These are phyloP conservation scores for Rhagoletis zephyria DNA, from an alignment of 1,140 invertebrate genomes.

Conservation along the genomic window DNA sequence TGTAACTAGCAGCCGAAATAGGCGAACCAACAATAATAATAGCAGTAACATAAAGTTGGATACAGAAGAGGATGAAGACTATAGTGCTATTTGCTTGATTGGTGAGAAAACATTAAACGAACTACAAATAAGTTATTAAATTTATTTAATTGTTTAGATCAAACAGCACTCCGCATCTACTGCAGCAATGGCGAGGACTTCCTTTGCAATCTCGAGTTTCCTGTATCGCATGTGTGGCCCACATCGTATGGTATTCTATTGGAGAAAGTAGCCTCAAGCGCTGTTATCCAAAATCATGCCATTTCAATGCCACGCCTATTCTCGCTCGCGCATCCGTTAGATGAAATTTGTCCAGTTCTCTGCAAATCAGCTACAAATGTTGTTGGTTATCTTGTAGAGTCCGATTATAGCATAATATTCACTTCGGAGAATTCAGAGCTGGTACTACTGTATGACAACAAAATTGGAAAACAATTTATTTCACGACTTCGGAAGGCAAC, in stretches of 20 bases:
- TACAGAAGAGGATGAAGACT: slow-evolving; percentile 58
- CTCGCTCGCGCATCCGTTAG: slow-evolving; percentile 88
- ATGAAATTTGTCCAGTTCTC: slow-evolving; percentile 89
- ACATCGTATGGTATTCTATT: slow-evolving; percentile 85
- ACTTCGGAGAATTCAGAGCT: slow-evolving; percentile 79
- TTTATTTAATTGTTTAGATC: slow-evolving; percentile 72
- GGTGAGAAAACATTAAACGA: slow-evolving; percentile 55
- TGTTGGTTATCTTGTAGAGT: slow-evolving; percentile 77
- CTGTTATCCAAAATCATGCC: slow-evolving; percentile 65
- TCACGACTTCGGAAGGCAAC: slow-evolving; percentile 86
- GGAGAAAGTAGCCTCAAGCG: slow-evolving; percentile 77
- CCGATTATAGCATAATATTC: slow-evolving; percentile 77
- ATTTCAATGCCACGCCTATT: slow-evolving; percentile 81
- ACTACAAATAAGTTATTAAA: neutral
- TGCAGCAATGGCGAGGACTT: slow-evolving; percentile 87
- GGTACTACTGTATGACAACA: slow-evolving; percentile 83
- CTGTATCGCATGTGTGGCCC: slow-evolving; percentile 84
- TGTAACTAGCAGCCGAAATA: neutral
- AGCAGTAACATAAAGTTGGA: slow-evolving; percentile 9
- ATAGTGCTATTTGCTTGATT: slow-evolving; percentile 70
- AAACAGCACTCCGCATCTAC: slow-evolving; percentile 84
- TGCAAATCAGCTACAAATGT: slow-evolving; percentile 76
- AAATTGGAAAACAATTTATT: slow-evolving; percentile 84
- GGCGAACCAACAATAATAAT: slow-evolving; percentile 60
- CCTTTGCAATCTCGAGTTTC: slow-evolving; percentile 86